phyloP scores from a whole-genome alignment of 2,113 vertebrate genomes.

The Clupea harengus region DNA sequence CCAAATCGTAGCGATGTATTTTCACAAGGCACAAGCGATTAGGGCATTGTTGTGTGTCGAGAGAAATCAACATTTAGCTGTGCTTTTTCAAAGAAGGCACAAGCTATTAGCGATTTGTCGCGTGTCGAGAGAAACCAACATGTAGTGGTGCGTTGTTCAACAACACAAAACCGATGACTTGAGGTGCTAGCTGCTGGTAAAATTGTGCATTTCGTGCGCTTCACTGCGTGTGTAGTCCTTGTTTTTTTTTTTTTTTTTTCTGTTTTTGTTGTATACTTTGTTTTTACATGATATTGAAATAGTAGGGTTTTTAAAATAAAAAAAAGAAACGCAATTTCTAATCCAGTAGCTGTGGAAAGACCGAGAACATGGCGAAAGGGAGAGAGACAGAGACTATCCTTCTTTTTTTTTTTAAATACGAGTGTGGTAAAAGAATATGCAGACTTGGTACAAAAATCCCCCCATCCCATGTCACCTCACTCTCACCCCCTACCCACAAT shows the following conservation, averaged over 20 bases:
- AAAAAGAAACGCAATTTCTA: conserved; percentile 64
- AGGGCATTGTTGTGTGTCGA: background rate
- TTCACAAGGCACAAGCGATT: background rate
- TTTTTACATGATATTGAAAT: conserved; percentile 71
- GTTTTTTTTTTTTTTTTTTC: conserved; percentile 9
- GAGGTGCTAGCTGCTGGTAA: conserved; percentile 35
- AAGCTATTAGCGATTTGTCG: background rate
- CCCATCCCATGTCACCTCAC: background rate
- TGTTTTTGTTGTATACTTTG: conserved; percentile 53
- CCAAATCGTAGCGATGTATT: no score
- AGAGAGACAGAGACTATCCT: conserved; percentile 52
- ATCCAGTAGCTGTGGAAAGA: conserved; percentile 47
- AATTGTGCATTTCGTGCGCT: conserved; percentile 47
- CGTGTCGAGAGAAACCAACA: background rate
- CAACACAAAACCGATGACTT: conserved; percentile 25
- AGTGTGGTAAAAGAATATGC: conserved; percentile 55
- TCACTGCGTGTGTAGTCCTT: conserved; percentile 20
- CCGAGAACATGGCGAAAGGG: background rate
- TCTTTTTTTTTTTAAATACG: conserved; percentile 46
- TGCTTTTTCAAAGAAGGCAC: background rate
- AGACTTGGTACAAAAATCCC: conserved; percentile 42
- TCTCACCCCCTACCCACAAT: background rate
- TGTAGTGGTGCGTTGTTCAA: background rate
- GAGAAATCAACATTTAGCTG: background rate
- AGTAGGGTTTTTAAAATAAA: conserved; percentile 78